Conservation (phyloP, 1,140 invertebrate genomes). For the Papilio helenus region DNA sequence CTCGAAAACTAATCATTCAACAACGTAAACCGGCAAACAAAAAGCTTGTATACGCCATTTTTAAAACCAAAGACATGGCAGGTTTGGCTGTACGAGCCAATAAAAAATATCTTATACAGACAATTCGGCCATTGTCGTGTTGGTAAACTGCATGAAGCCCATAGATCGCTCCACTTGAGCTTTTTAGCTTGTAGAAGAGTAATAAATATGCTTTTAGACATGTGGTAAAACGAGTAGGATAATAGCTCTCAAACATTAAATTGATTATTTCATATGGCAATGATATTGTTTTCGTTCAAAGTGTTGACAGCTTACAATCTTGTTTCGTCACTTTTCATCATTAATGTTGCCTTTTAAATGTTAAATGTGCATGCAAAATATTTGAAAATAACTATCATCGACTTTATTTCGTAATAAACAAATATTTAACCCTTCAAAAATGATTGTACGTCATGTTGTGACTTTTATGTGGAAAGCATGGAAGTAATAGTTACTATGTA, state of each 20-base stretch:
- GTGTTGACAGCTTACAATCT: conserved; percentile 30
- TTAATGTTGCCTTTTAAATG: not conserved
- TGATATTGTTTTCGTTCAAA: conserved; percentile 42
- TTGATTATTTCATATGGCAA: conserved; percentile 67
- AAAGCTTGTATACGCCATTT: conserved; percentile 84
- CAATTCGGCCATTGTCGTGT: conserved; percentile 83
- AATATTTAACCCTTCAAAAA: too few relatives aligned
- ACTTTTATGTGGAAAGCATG: too few relatives aligned
- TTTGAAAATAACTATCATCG: too few relatives aligned
- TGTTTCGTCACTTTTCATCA: conserved; percentile 22
- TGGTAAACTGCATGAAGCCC: conserved; percentile 82
- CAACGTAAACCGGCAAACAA: conserved; percentile 83
- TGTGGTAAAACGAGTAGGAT: conserved; percentile 79
- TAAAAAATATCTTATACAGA: conserved; percentile 82
- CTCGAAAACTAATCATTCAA: conserved; percentile 78
- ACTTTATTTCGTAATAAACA: too few relatives aligned
- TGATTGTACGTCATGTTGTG: too few relatives aligned
- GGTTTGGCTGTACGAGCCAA: conserved; percentile 80
- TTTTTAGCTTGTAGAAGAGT: conserved; percentile 81
- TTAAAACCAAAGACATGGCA: conserved; percentile 84
- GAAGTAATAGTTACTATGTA: too few relatives aligned
- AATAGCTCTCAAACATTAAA: conserved; percentile 61
- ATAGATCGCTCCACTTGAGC: conserved; percentile 82
- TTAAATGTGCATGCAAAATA: too few relatives aligned
- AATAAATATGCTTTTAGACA: conserved; percentile 80